A percentile compares a stretch with the other conserved stretches of the same genome.
Evolutionary conservation across 2,888 invertebrate species (phyloP).

Genomic region (Ypsolopha sequella): DNA sequence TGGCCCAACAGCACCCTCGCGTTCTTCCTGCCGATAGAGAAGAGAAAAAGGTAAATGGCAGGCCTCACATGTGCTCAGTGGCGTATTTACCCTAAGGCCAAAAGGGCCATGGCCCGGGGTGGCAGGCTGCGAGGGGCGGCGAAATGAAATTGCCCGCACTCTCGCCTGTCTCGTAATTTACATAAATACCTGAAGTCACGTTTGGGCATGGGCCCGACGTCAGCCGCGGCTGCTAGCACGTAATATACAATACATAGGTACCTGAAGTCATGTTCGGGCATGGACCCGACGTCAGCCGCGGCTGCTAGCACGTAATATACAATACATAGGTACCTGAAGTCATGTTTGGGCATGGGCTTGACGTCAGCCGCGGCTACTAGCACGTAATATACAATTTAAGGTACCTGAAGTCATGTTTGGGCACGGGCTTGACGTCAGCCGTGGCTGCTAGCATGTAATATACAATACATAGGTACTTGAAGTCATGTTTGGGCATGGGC

Average conservation of each 20-base stretch:
- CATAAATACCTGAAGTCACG: too few relatives aligned
- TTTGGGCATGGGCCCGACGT: conserved; percentile 47
- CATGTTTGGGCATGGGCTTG: conserved; percentile 39
- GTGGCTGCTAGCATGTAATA: conserved; percentile 41
- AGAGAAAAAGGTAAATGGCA: neutral
- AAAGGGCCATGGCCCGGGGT: too few relatives aligned
- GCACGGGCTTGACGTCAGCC: conserved; percentile 45
- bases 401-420: conserved; percentile 40
- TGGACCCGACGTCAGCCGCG: conserved; percentile 43
- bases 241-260: too few relatives aligned
- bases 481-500: conserved; percentile 39
- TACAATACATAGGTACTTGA: conserved; percentile 42
- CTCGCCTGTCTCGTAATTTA: too few relatives aligned
- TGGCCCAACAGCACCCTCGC: conserved; percentile 34
- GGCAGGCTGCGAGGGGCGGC: too few relatives aligned
- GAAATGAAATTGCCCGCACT: too few relatives aligned
- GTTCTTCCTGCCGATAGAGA: conserved; percentile 17
- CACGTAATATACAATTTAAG: conserved; percentile 11
- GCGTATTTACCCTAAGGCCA: too few relatives aligned
- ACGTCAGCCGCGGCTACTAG: conserved; percentile 40
- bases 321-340: conserved; percentile 30
- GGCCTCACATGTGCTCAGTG: too few relatives aligned
- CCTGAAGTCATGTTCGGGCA: conserved; percentile 40
- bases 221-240: conserved; percentile 36
- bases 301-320: conserved; percentile 30